Evolutionary conservation across 2,113 vertebrate species (phyloP).

Genomic region (Odocoileus hemionus): DNA sequence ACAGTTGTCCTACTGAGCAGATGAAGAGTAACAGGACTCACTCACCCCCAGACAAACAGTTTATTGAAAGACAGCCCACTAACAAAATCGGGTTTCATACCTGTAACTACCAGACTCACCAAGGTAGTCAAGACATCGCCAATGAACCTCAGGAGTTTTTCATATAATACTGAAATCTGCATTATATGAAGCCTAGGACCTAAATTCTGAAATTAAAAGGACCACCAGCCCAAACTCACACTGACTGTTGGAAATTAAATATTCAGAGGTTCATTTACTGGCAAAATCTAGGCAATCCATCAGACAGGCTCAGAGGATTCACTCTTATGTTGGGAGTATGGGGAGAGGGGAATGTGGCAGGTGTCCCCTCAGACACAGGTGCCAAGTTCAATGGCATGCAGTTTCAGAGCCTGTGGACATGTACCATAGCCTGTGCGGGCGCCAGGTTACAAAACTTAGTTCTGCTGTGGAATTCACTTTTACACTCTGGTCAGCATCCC

Average conservation of each 20-base stretch:
- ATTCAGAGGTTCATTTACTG: not conserved
- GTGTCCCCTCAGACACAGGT: not conserved
- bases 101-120: not conserved
- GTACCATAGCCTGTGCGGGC: not conserved
- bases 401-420: not conserved
- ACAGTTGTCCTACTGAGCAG: not conserved
- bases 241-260: not conserved
- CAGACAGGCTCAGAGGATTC: not conserved
- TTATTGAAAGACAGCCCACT: not conserved
- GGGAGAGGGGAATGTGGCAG: not conserved
- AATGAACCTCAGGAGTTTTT: not conserved
- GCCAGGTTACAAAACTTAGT: not conserved
- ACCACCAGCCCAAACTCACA: not conserved
- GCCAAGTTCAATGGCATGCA: not conserved
- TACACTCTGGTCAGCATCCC: not conserved
- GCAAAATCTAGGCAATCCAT: not conserved
- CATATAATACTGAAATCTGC: not conserved
- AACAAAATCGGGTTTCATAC: not conserved
- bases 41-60: not conserved
- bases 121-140: not conserved
- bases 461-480: not conserved
- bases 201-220: not conserved
- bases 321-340: too few species aligned
- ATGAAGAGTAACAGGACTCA: not conserved
- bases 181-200: not conserved